Percentiles rank a stretch among this genome's conserved stretches.
Conservation (phyloP, 1,140 invertebrate species). For the Aphidius ervi region DNA sequence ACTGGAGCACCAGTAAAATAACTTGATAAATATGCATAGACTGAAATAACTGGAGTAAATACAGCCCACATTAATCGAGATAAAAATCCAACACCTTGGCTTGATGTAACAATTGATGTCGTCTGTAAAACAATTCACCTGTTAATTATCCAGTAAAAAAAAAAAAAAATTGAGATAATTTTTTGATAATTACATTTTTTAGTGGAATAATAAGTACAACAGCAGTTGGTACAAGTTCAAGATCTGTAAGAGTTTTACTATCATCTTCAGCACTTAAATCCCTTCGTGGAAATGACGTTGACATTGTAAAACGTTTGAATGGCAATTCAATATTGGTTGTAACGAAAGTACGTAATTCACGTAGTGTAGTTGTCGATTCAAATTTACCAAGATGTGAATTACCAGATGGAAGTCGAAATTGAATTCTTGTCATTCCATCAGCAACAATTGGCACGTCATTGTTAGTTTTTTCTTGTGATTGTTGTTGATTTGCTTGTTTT, state of each 20-base stretch:
- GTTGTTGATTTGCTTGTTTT: conserved; percentile 21
- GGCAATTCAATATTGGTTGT: conserved; percentile 53
- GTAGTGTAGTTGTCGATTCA: conserved; percentile 56
- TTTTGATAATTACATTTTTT: conserved; percentile 37
- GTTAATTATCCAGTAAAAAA: conserved; percentile 1
- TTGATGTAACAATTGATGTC: conserved; percentile 29
- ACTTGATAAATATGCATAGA: conserved; percentile 40
- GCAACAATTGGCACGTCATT: conserved; percentile 33
- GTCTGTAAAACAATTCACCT: conserved; percentile 24
- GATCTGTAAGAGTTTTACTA: conserved; percentile 59
- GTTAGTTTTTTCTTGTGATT: conserved; percentile 21
- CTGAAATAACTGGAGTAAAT: conserved; percentile 34
- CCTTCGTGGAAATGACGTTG: conserved; percentile 74
- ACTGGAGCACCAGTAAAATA: conserved; percentile 34
- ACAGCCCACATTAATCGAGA: conserved; percentile 41
- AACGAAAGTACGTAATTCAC: conserved; percentile 58
- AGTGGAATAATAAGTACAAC: conserved; percentile 73
- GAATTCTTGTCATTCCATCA: conserved; percentile 61
- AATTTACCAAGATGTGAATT: conserved; percentile 63
- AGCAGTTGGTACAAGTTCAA: conserved; percentile 75
- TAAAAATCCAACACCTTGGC: conserved; percentile 33
- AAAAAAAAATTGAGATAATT: conserved; percentile 8
- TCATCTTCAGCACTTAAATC: conserved; percentile 66
- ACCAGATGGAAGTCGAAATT: conserved; percentile 80
- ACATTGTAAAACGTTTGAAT: conserved; percentile 63